A percentile compares a stretch with the other conserved stretches of the same genome.
Evolutionary conservation across 2,113 vertebrate species (phyloP).

Genomic region (Hystrix brachyura): DNA sequence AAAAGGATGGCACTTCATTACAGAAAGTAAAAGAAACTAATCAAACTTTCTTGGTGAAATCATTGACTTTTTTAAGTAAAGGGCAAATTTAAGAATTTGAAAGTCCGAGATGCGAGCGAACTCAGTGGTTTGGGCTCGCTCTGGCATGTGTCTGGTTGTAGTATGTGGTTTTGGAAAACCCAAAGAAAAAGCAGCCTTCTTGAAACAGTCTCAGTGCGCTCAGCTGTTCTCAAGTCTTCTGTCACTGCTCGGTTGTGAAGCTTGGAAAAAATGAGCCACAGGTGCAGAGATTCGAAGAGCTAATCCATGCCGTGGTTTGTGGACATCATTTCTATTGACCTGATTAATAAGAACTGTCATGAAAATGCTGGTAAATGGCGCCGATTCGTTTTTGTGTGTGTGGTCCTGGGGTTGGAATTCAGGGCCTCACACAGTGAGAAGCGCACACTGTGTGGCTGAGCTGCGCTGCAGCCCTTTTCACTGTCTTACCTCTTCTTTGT

Average conservation of each 20-base stretch:
- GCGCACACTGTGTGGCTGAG: background rate
- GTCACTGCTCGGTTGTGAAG: conserved; percentile 27
- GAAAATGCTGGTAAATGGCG: background rate
- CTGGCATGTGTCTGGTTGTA: conserved; percentile 75
- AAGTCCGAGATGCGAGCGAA: conserved; percentile 89
- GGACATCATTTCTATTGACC: background rate
- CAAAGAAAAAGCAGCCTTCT: conserved; percentile 76
- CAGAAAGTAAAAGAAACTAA: conserved; percentile 94
- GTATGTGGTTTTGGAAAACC: conserved; percentile 73
- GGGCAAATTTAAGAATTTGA: conserved; percentile 92
- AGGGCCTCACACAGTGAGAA: background rate
- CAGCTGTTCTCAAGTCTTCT: conserved; percentile 57
- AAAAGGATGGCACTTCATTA: conserved; percentile 95
- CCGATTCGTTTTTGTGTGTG: background rate
- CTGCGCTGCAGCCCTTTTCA: background rate
- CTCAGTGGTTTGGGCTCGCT: conserved; percentile 81
- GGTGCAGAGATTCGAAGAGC: background rate
- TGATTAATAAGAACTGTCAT: background rate
- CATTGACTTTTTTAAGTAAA: conserved; percentile 94
- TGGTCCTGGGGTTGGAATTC: background rate
- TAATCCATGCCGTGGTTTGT: background rate
- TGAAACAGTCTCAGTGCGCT: conserved; percentile 68
- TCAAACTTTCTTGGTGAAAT: conserved; percentile 94
- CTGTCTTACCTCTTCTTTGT: background rate
- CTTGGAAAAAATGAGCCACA: background rate